These are phyloP conservation scores for Typhlichthys eigenmanni DNA, from an alignment of 2,797 vertebrate species.

Conservation along the genomic window DNA sequence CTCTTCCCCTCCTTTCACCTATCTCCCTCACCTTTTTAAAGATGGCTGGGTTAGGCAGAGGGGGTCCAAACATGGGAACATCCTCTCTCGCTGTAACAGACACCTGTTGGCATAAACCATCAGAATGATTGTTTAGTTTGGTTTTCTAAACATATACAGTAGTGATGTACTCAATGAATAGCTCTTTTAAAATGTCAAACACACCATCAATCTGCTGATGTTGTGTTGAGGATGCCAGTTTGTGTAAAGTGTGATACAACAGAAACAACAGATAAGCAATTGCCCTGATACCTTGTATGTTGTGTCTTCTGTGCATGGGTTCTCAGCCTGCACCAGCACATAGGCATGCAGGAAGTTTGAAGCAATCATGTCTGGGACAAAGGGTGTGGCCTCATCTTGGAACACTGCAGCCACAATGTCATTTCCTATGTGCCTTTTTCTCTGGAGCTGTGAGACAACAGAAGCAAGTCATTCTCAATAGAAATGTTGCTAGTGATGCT, in stretches of 20 bases:
- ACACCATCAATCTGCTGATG: too few species aligned
- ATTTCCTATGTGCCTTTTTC: constrained; percentile 97
- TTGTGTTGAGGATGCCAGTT: too few species aligned
- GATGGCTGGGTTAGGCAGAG: constrained; percentile 88
- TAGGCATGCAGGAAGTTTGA: constrained; percentile 98
- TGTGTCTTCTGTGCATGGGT: constrained; percentile 75
- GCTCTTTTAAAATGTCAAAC: too few species aligned
- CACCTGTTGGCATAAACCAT: constrained; percentile 76
- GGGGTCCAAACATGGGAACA: constrained; percentile 89
- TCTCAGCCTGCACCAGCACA: constrained; percentile 90
- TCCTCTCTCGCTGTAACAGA: constrained; percentile 95
- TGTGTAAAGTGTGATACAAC: background rate
- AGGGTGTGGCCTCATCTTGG: constrained; percentile 93
- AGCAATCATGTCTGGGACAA: constrained; percentile 97
- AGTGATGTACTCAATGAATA: too few species aligned
- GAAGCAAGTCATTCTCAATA: background rate
- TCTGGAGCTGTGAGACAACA: constrained; percentile 83
- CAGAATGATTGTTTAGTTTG: background rate
- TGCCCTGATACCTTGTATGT: constrained; percentile 85
- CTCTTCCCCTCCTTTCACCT: background rate
- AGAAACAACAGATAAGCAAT: background rate
- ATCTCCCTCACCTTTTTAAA: constrained; percentile 87
- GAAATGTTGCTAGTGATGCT: too few species aligned
- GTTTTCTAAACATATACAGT: too few species aligned
- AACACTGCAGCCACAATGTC: constrained; percentile 95